Evolutionary conservation across 2,888 invertebrate species (phyloP), one percentile per base, ranked within the genome.

Genomic region (Cepaea hortensis): DNA sequence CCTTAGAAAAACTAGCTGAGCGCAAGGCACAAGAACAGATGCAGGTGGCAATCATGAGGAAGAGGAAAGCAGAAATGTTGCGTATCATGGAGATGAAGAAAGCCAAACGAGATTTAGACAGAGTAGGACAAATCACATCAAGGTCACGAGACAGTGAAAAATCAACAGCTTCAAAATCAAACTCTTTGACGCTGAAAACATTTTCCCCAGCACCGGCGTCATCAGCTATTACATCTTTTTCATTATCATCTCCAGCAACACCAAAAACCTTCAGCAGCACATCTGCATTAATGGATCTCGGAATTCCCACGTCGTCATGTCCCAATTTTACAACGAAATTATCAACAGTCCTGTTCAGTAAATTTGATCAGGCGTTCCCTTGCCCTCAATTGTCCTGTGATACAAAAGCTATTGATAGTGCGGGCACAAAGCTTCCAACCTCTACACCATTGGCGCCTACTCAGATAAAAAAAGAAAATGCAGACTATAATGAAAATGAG

Each of bases 1-100:
- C 90, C 81, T 77, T 92, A 20, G 91, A 91, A 72, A 87, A 87
- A 70, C 87, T 91, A 79, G 91, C 91, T 4, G 89, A 89, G 80
- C 88, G 88, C 18, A 92, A 90, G 80, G 91, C 91, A 82, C 89
- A 88, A 75, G 92, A 92, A 85, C 90, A 90, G 89, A 89, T 89
- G 87, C 87, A 90, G 88, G 81, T 89, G 20, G 84, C 86, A 46
- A 85, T 84, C 35, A 80, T 85, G 81, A 86, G 87, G 68, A 89
- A 88, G 72, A 81, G 88, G n/a, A 88, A 87, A 79, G 89, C 84
- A 61, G 89, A 89, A 73, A 81, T 87, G 83, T 73, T 88, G 77
- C 75, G 62, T n/a, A 83, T 86, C 65, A 84, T 87, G 79, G 85
- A 88, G 65, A 88, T 82, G 70, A 86, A 88, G 87, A 85, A 87